phyloP scores from a whole-genome alignment of 2,113 vertebrate species.

The Mus musculus region GRCm39 chr5:139115001-139115500 shows the following conservation, averaged over 20 bases:
- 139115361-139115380: not conserved
- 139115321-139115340: not conserved
- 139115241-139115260: not conserved
- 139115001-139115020: not conserved
- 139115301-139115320: not conserved
- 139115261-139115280: not conserved
- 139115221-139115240: not conserved
- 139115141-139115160: not conserved
- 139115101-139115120: not conserved
- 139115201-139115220: not conserved
- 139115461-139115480: constrained; percentile 64
- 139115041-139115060: not conserved
- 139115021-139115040: not conserved
- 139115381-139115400: constrained; percentile 59
- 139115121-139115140: no score
- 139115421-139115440: constrained; percentile 30
- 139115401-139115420: constrained; percentile 21
- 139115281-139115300: not conserved
- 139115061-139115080: no score
- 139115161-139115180: not conserved
- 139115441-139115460: constrained; percentile 8
- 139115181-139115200: not conserved
- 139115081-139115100: not conserved
- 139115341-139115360: not conserved
- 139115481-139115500: constrained; percentile 62